Percentiles rank a stretch among this genome's conserved stretches.
These are phyloP conservation scores for Brachionus paranguensis DNA, from an alignment of 1,140 invertebrate genomes.

Conservation along the genomic window DNA sequence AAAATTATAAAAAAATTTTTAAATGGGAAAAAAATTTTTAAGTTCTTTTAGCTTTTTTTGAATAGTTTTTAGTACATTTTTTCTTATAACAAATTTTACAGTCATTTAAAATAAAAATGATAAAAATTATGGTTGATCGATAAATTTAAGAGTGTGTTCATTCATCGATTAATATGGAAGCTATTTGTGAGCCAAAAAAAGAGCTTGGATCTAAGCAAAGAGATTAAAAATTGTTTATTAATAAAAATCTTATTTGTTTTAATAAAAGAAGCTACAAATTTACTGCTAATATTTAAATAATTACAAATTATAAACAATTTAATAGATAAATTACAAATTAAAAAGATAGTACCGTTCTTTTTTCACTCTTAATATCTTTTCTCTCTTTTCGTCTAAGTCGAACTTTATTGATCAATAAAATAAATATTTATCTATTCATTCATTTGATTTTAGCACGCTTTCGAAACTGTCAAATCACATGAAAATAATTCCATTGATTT, in stretches of 20 bases:
- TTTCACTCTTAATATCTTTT: not conserved
- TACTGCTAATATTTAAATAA: conserved; percentile 36
- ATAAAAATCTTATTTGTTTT: not conserved
- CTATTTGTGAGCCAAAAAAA: not conserved
- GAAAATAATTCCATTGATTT: conserved; percentile 17
- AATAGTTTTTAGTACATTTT: too few relatives aligned
- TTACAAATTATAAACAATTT: conserved; percentile 34
- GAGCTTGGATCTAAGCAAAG: not conserved
- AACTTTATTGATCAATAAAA: conserved; percentile 24
- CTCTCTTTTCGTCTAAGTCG: conserved; percentile 9
- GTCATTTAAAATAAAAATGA: too few relatives aligned
- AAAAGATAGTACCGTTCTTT: conserved; percentile 10
- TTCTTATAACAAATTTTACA: too few relatives aligned
- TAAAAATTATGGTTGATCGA: too few relatives aligned
- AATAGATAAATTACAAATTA: conserved; percentile 9
- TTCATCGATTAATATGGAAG: not conserved
- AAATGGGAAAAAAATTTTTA: too few relatives aligned
- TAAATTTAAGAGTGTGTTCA: not conserved
- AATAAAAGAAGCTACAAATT: conserved; percentile 15
- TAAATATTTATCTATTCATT: conserved; percentile 17
- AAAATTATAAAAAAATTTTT: too few relatives aligned
- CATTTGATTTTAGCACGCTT: conserved; percentile 8
- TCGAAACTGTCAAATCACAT: not conserved
- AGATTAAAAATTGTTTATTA: conserved; percentile 22
- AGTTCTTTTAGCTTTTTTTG: too few relatives aligned